These are phyloP conservation scores for Platycheirus rosarum DNA, from an alignment of 2,888 invertebrate species.

Conservation along the genomic window DNA sequence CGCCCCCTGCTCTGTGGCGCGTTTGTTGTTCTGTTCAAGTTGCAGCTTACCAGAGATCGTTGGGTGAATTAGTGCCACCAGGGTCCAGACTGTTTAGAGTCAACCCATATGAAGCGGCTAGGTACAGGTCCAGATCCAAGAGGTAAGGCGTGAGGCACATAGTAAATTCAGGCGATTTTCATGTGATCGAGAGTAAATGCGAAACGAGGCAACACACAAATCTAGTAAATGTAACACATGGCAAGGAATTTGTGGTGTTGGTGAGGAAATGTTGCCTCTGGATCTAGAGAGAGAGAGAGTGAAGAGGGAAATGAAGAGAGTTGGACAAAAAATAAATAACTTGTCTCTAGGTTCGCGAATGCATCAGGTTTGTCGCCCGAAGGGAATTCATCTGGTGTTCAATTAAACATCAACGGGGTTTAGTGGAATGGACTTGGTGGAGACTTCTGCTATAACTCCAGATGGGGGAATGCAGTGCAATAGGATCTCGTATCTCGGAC, in stretches of 20 bases:
- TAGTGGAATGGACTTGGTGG: constrained; percentile 38
- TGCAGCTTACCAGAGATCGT: constrained; percentile 15
- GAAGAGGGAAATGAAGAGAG: constrained; percentile 41
- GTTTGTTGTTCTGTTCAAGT: constrained; percentile 28
- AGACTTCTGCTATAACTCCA: constrained; percentile 1
- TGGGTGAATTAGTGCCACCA: constrained; percentile 52
- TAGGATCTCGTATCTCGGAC: constrained; percentile 41
- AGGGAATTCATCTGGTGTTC: constrained; percentile 73
- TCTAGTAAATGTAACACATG: constrained; percentile 66
- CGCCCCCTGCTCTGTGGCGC: constrained; percentile 35
- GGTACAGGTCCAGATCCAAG: neutral
- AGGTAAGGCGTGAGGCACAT: neutral
- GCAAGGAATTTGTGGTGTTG: constrained; percentile 51
- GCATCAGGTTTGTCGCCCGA: constrained; percentile 66
- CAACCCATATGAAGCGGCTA: constrained; percentile 1
- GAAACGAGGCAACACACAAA: constrained; percentile 16
- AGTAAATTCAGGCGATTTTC: constrained; percentile 36
- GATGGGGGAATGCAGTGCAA: constrained; percentile 27
- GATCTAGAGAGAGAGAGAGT: constrained; percentile 10
- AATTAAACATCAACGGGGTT: constrained; percentile 68
- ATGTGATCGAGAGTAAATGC: constrained; percentile 57
- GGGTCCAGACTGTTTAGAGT: constrained; percentile 2
- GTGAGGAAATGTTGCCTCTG: constrained; percentile 18
- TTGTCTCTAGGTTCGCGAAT: constrained; percentile 48
- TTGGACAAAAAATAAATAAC: constrained; percentile 27